Evolutionary conservation across 2,797 vertebrate genomes (phyloP), one percentile per base, ranked within the genome.

Genomic region (Sebastes trivittatus): DNA sequence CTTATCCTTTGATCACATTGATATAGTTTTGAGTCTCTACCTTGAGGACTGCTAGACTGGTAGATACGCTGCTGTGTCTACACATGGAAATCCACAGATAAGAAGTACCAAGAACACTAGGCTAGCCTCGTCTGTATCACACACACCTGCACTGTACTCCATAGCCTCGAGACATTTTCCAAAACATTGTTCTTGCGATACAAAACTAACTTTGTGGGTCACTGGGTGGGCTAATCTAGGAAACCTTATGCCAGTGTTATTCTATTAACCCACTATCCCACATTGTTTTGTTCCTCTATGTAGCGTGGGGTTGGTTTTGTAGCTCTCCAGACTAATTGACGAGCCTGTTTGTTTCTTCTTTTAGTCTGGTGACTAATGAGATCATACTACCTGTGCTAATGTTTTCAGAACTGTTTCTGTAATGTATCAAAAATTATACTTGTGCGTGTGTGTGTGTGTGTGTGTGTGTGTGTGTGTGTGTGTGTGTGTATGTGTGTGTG

Each of bases 1-100:
- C 64, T 82, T 65, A 62, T 78, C 78, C 77, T 88, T 88, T 87
- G 85, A 91, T 90, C 81, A 46, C 34, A 67, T 3, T 61, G 75
- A 88, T 85, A 67, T 32, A 60, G 81, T 78, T 86, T 75, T 38
- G 64, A 78, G 72, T 82, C 55, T 72, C 63, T 69, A 82, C 84
- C 82, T 88, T 70, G 69, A 82, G 72, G 80, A 84, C 74, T 73
- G 75, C 58, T 71, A 78, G 72, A 82, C 70, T 78, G 60, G 23
- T 14, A 54, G 38, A 81, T 29, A 58, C n/a, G 72, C 80, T 71
- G 66, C 82, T 29, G 65, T 68, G 63, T 82, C 78, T 65, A 75
- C 72, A 82, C 67, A 55, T 75, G 55, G 36, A 83, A 84, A 85
- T 74, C 63, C 83, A 74, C 18, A 22, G 67, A 72, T 65, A 72